Percentiles rank a stretch among this genome's conserved stretches.
Evolutionary conservation across 2,797 vertebrate genomes (phyloP).

Genomic region (Acanthurus lineatus): DNA sequence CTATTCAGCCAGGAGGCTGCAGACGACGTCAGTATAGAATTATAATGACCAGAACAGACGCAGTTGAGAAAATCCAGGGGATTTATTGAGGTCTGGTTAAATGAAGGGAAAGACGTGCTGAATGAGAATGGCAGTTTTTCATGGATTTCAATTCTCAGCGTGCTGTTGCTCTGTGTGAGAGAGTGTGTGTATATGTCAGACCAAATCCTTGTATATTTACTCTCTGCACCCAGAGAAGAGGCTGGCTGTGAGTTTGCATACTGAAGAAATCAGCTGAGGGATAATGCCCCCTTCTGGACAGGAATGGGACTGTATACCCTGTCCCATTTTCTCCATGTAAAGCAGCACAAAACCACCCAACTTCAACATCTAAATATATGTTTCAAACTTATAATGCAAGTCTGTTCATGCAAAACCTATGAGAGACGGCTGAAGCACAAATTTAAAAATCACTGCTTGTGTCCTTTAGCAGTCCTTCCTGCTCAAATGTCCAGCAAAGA

Average conservation of each 20-base stretch:
- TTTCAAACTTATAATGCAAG: background rate
- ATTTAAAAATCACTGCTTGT: background rate
- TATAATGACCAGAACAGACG: conserved; percentile 73
- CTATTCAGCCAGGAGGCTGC: conserved; percentile 61
- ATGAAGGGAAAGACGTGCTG: conserved; percentile 51
- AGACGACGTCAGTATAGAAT: conserved; percentile 63
- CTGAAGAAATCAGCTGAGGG: conserved; percentile 26
- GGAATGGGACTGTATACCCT: background rate
- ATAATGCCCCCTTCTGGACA: conserved; percentile 72
- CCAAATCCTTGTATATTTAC: conserved; percentile 53
- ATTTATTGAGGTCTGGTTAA: conserved; percentile 70
- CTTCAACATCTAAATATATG: background rate
- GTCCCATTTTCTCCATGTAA: background rate
- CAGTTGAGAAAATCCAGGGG: conserved; percentile 68
- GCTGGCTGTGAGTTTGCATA: conserved; percentile 34
- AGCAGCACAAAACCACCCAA: background rate
- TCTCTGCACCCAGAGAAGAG: conserved; percentile 41
- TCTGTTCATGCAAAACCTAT: background rate
- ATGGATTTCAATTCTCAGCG: conserved; percentile 46
- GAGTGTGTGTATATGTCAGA: conserved; percentile 32
- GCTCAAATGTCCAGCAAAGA: background rate
- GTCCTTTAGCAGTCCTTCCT: background rate
- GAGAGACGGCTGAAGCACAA: background rate
- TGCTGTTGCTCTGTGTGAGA: conserved; percentile 18
- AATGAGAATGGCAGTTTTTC: conserved; percentile 59